Percentiles rank a stretch among this genome's conserved stretches.
These are phyloP conservation scores for Lepisosteus osseus DNA, from an alignment of 2,113 vertebrate genomes.

Conservation along the genomic window DNA sequence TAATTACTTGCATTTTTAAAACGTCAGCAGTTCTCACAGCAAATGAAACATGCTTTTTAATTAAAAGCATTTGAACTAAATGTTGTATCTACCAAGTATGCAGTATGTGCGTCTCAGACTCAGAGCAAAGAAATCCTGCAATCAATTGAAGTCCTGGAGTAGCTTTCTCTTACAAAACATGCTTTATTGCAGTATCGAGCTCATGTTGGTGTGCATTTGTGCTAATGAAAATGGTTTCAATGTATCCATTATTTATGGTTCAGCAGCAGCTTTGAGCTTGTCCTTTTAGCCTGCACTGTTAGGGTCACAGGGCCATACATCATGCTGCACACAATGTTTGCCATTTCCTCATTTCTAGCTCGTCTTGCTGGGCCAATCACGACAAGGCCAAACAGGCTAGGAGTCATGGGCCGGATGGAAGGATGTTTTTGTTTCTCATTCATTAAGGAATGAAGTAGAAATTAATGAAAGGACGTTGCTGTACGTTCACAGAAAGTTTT, in stretches of 20 bases:
- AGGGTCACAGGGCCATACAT: not conserved
- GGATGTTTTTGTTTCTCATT: not conserved
- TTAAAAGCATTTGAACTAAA: no score
- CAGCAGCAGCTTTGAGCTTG: conserved; percentile 12
- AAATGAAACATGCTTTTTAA: no score
- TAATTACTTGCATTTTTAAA: no score
- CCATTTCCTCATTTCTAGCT: not conserved
- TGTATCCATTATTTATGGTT: conserved; percentile 3
- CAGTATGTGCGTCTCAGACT: no score
- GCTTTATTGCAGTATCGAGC: not conserved
- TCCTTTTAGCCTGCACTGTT: not conserved
- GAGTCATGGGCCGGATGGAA: not conserved
- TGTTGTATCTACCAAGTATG: no score
- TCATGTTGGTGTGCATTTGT: not conserved
- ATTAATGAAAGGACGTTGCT: not conserved
- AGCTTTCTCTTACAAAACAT: not conserved
- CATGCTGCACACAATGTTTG: not conserved
- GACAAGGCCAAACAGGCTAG: not conserved
- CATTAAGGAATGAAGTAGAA: not conserved
- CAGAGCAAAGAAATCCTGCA: no score
- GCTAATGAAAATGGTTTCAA: conserved; percentile 1
- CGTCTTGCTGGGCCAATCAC: not conserved
- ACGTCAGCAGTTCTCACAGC: not conserved
- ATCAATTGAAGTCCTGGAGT: not conserved
- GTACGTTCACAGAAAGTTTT: no score